Conservation (phyloP, 2,888 invertebrate species). For the Pseudanteris insignis region DNA sequence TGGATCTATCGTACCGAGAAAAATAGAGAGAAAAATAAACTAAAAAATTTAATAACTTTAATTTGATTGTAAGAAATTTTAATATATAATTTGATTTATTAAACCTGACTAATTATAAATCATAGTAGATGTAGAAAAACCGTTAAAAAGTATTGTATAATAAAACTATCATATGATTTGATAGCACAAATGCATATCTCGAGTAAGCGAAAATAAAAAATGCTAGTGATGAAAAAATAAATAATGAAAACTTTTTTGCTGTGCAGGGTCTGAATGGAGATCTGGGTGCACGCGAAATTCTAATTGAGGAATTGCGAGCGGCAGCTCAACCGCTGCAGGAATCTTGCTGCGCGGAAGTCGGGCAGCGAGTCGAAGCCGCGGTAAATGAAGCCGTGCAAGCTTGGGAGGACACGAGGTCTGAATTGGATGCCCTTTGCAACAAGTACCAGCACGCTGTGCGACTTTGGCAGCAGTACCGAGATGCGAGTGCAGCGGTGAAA, state of each 20-base stretch:
- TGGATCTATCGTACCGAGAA: too few species aligned
- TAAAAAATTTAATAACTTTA: too few species aligned
- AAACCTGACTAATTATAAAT: too few species aligned
- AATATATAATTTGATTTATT: too few species aligned
- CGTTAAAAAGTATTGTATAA: not conserved
- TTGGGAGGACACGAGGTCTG: conserved; percentile 82
- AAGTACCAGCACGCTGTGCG: conserved; percentile 84
- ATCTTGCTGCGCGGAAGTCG: conserved; percentile 76
- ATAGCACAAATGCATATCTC: too few species aligned
- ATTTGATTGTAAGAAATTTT: too few species aligned
- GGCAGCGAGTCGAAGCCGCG: conserved; percentile 77
- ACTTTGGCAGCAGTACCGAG: conserved; percentile 82
- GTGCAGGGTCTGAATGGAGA: conserved; percentile 80
- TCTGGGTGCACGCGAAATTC: conserved; percentile 77
- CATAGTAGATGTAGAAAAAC: not conserved
- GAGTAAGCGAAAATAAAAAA: conserved; percentile 1
- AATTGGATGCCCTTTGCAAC: conserved; percentile 79
- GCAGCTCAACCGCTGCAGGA: conserved; percentile 79
- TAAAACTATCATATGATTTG: too few species aligned
- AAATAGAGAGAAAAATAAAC: too few species aligned
- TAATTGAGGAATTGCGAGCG: conserved; percentile 76
- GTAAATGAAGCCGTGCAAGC: conserved; percentile 82
- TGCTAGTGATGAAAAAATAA: too few species aligned
- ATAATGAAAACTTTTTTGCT: conserved; percentile 1
- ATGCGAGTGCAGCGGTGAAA: conserved; percentile 80